phyloP scores from a whole-genome alignment of 2,888 invertebrate species.

The Cremastinae sp. region DNA sequence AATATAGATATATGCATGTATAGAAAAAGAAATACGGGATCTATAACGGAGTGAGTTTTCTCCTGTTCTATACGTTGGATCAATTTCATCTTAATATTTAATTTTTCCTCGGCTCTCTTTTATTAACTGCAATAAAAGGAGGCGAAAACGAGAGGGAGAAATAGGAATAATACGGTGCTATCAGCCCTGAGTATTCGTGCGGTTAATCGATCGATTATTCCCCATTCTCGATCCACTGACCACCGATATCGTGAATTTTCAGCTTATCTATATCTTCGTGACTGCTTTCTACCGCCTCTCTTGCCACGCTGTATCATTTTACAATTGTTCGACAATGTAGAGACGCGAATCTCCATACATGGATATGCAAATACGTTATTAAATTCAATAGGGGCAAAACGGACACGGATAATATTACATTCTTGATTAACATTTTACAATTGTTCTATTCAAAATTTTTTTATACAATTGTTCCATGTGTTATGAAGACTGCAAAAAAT shows the following conservation, averaged over 20 bases:
- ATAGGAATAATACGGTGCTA: slow-evolving; percentile 17
- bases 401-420: too few species aligned
- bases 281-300: slow-evolving; percentile 19
- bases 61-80: not conserved
- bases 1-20: not conserved
- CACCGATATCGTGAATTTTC: slow-evolving; percentile 40
- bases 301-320: slow-evolving; percentile 33
- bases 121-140: not conserved
- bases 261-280: slow-evolving; percentile 28
- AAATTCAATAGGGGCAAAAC: too few species aligned
- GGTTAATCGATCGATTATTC: slow-evolving; percentile 62
- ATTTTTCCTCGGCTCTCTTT: slow-evolving; percentile 3
- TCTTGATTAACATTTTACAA: too few species aligned
- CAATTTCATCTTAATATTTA: slow-evolving; percentile 16
- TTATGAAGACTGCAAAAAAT: too few species aligned
- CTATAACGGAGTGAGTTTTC: slow-evolving; percentile 19
- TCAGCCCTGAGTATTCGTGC: slow-evolving; percentile 42
- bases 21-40: not conserved
- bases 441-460: too few species aligned
- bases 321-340: not conserved
- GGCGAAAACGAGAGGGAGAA: slow-evolving; percentile 16
- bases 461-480: too few species aligned
- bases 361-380: not conserved
- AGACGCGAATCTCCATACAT: slow-evolving; percentile 9
- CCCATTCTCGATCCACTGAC: slow-evolving; percentile 51